A percentile compares a stretch with the other conserved stretches of the same genome.
Conservation (phyloP, 2,888 invertebrate genomes). For the Drosophila ezoana region DNA sequence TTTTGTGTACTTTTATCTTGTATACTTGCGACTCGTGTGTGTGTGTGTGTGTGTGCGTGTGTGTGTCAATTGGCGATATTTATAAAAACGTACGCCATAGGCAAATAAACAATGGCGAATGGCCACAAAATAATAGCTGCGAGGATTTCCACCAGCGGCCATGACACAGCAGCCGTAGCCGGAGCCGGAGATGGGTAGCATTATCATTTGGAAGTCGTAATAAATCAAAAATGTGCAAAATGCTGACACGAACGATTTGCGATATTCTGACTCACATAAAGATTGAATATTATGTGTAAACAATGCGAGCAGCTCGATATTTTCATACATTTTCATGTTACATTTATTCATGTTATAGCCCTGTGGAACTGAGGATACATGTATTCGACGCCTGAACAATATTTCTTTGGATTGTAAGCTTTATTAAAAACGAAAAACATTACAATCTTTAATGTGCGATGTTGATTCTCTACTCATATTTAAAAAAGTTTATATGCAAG, state of each 20-base stretch:
- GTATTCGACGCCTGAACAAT: too few species aligned
- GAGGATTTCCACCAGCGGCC: conserved; percentile 2
- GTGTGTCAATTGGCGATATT: conserved; percentile 52
- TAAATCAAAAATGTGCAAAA: conserved; percentile 18
- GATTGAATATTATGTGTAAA: conserved; percentile 11
- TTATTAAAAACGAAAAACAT: too few species aligned
- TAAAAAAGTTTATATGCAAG: too few species aligned
- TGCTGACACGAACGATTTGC: conserved; percentile 33
- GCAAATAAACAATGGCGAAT: conserved; percentile 44
- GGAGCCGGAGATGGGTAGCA: conserved; percentile 1
- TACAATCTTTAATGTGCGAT: too few species aligned
- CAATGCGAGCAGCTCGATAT: not conserved
- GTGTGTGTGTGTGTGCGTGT: conserved; percentile 3
- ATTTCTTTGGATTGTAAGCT: too few species aligned
- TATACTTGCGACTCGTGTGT: too few species aligned
- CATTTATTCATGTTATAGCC: not conserved
- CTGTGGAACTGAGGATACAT: not conserved
- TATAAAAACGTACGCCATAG: conserved; percentile 44
- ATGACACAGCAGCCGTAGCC: conserved; percentile 3
- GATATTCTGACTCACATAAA: conserved; percentile 1
- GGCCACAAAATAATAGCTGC: conserved; percentile 36
- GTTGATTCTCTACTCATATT: too few species aligned
- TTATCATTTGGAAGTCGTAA: conserved; percentile 16
- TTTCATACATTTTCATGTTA: not conserved
- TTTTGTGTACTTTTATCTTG: conserved; percentile 16